Evolutionary conservation across 2,888 invertebrate genomes (phyloP), one percentile per base, ranked within the genome.

Genomic region (Augiades crinisus): DNA sequence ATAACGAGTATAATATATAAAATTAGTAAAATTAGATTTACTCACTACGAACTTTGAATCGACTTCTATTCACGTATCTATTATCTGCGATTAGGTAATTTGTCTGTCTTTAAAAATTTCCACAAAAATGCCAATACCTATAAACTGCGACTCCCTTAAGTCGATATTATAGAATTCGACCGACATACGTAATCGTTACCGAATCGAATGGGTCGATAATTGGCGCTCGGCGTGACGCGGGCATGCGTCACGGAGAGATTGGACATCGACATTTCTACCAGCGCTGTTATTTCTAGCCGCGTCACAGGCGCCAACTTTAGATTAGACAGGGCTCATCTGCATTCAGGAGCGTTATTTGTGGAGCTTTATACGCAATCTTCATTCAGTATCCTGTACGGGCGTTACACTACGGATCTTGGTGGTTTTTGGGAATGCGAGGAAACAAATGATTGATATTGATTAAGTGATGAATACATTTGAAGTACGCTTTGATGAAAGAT

Each of bases 301-400:
- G 71, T 64, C 65, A 47, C 70, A 67, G 75, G 74, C 79, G 81
- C 81, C 81, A 80, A 82, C 79, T 80, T 78, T 80, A 82, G 80
- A 83, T 76, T 79, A 67, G 77, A 72, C 78, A 78, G 78, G 73
- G 80, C 81, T 81, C 82, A 78, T 79, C 73, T 81, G 78, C 78
- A 80, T 80, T 77, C 80, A 75, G 70, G 62, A 64, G 68, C 70
- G 80, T 73, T 79, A 81, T 84, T 80, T 79, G 78, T 72, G 68
- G 73, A 72, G 71, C 74, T 73, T 78, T 74, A 75, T 76, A 73
- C 70, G 63, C 68, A 68, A 68, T 71, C 65, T 68, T 70, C 80
- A 82, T 80, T 81, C 74, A 78, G 65, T n/a, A 62, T 70, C 70
- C 70, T 65, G 59, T 10, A 13, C n/a, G n/a, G n/a, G n/a, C n/a